Conservation (phyloP, 1,140 invertebrate genomes). For the Nasonia vitripennis region DNA sequence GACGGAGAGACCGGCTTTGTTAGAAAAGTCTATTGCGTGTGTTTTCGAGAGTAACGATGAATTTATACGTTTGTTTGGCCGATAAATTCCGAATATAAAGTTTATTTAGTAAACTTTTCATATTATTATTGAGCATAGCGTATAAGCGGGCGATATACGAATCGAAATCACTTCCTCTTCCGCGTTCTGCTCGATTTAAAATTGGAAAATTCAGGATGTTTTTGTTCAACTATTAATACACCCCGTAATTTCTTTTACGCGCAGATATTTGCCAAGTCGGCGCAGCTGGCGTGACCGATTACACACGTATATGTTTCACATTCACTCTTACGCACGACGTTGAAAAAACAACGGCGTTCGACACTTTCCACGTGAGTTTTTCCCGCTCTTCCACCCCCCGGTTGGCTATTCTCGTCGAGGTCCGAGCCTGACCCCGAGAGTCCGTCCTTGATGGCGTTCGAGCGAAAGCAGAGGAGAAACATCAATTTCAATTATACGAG, state of each 20-base stretch:
- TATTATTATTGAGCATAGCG: not conserved
- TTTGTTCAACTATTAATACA: constrained; percentile 1
- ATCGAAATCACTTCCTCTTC: constrained; percentile 2
- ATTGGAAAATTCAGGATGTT: constrained; percentile 17
- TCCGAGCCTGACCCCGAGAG: constrained; percentile 55
- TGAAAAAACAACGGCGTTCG: too few species aligned
- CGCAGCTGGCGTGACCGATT: constrained; percentile 51
- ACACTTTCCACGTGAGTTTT: constrained; percentile 41
- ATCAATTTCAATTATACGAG: constrained; percentile 34
- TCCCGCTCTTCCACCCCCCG: not conserved
- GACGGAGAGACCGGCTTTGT: not conserved
- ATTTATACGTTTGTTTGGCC: not conserved
- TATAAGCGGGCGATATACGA: not conserved
- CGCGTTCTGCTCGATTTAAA: constrained; percentile 22
- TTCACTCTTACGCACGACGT: not conserved
- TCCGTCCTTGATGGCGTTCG: constrained; percentile 36
- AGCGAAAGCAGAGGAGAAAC: constrained; percentile 12
- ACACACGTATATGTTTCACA: not conserved
- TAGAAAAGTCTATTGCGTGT: too few species aligned
- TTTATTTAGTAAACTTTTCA: not conserved
- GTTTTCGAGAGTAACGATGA: not conserved
- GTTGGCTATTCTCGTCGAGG: constrained; percentile 59
- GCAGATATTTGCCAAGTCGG: constrained; percentile 49
- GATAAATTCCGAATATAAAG: not conserved
- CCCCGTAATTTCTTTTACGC: not conserved